Conservation (phyloP, 2,888 invertebrate species). For the Anticlea derivata region DNA sequence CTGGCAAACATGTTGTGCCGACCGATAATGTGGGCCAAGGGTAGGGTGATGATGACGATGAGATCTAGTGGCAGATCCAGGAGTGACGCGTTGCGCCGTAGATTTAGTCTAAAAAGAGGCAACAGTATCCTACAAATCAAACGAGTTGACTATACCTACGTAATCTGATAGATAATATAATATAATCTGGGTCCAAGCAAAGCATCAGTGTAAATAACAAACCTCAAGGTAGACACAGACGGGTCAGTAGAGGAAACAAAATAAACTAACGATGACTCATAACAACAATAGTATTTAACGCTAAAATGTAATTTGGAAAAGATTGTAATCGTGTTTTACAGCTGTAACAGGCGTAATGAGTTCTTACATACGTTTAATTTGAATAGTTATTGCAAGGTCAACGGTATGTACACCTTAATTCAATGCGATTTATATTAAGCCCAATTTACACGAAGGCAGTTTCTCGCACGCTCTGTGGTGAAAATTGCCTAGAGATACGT, state of each 20-base stretch:
- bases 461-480: no score
- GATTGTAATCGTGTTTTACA: slow-evolving; percentile 59
- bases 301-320: slow-evolving; percentile 56
- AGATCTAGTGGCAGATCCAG: no score
- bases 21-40: no score
- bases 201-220: not conserved
- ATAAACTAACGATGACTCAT: slow-evolving; percentile 15
- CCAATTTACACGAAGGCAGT: slow-evolving; percentile 29
- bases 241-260: slow-evolving; percentile 1
- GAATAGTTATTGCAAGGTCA: slow-evolving; percentile 56
- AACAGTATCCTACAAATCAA: no score
- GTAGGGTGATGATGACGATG: no score
- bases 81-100: no score
- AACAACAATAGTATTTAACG: slow-evolving; percentile 46
- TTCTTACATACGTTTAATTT: slow-evolving; percentile 57
- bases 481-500: no score
- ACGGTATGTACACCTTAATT: slow-evolving; percentile 37
- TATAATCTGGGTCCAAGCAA: no score
- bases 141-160: no score
- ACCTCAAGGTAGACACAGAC: slow-evolving; percentile 1
- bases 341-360: slow-evolving; percentile 50
- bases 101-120: no score
- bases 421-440: slow-evolving; percentile 33
- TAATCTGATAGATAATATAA: no score
- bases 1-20: no score